phyloP scores from a whole-genome alignment of 2,113 vertebrate genomes.

The Phocoena sinus region DNA sequence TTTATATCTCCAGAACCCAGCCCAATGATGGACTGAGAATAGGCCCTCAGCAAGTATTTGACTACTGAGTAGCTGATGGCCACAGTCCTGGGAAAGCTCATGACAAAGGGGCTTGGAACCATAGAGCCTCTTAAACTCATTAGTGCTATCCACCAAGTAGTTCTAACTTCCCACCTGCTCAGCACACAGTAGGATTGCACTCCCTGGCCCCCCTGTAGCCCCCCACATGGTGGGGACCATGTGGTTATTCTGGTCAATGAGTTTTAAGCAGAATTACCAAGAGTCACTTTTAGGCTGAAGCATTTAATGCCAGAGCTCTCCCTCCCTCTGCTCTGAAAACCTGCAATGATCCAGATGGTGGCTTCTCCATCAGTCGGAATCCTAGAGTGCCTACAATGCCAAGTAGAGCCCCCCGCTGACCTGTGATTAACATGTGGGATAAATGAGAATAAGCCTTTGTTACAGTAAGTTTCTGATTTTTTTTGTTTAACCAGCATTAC shows the following conservation, averaged over 20 bases:
- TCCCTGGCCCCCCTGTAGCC: neutral
- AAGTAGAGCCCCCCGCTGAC: neutral
- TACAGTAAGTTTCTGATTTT: neutral
- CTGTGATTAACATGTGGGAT: neutral
- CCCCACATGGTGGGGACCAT: neutral
- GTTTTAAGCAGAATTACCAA: neutral
- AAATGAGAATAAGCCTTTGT: neutral
- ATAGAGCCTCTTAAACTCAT: neutral
- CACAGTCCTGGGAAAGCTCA: neutral
- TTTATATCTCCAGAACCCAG: neutral
- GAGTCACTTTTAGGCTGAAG: neutral
- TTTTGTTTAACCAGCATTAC: neutral
- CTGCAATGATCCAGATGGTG: neutral
- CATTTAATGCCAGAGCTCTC: neutral
- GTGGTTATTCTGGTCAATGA: neutral
- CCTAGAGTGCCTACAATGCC: neutral
- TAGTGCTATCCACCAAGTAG: neutral
- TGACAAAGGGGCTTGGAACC: neutral
- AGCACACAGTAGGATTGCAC: neutral
- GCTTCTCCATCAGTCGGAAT: neutral
- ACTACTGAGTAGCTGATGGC: neutral
- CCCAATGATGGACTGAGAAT: neutral
- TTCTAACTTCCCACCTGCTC: neutral
- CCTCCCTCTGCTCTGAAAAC: neutral
- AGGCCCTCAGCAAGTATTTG: neutral